Percentiles rank a stretch among this genome's conserved stretches.
These are phyloP conservation scores for Bovichtus diacanthus DNA, from an alignment of 2,797 vertebrate species.

Conservation along the genomic window DNA sequence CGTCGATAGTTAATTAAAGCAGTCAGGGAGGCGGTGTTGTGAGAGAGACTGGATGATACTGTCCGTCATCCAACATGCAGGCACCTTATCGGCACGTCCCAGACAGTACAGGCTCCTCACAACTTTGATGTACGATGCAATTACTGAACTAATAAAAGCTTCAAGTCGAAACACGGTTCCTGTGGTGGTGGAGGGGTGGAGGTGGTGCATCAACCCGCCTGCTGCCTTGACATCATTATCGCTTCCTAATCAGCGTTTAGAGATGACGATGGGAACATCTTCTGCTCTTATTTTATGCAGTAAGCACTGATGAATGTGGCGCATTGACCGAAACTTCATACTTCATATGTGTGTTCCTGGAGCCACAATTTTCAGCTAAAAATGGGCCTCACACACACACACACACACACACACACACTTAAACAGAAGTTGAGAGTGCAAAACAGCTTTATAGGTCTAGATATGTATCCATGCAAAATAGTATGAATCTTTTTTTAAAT, in stretches of 20 bases:
- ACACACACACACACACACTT: no score
- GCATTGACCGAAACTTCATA: background rate
- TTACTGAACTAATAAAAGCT: conserved; percentile 85
- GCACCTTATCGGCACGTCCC: conserved; percentile 79
- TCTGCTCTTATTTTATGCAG: conserved; percentile 28
- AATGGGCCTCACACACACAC: no score
- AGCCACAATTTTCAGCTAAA: no score
- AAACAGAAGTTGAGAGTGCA: background rate
- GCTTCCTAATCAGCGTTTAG: conserved; percentile 62
- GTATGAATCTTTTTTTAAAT: no score
- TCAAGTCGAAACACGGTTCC: conserved; percentile 73
- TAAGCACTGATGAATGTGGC: conserved; percentile 3
- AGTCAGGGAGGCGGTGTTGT: conserved; percentile 26
- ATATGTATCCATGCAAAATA: background rate
- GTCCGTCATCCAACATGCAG: conserved; percentile 73
- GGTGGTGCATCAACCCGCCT: conserved; percentile 56
- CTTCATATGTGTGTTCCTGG: background rate
- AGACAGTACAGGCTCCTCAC: conserved; percentile 73
- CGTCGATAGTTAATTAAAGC: conserved; percentile 76
- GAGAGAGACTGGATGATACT: conserved; percentile 65
- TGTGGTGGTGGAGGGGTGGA: conserved; percentile 25
- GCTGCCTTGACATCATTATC: conserved; percentile 75
- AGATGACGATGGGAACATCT: conserved; percentile 30
- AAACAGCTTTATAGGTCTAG: background rate
- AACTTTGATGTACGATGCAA: conserved; percentile 86